phyloP scores from a whole-genome alignment of 2,888 invertebrate genomes.

The Chrysotoxum bicinctum region DNA sequence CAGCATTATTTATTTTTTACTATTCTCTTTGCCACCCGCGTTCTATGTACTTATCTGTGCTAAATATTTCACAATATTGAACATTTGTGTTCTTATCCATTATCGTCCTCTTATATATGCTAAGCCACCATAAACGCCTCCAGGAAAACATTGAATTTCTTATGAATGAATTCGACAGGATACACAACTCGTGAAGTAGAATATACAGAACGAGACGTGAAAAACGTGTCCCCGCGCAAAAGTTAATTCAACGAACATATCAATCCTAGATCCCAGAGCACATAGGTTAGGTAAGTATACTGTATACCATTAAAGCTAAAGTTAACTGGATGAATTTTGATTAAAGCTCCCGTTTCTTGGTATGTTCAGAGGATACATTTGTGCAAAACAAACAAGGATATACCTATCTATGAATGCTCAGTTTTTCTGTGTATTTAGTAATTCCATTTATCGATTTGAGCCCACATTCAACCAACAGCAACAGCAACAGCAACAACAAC shows the following conservation, averaged over 20 bases:
- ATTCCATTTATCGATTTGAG: slow-evolving; percentile 52
- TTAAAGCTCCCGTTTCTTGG: slow-evolving; percentile 48
- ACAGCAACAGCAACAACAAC: slow-evolving; percentile 4
- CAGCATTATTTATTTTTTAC: background rate
- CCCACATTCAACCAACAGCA: slow-evolving; percentile 48
- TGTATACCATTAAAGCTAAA: background rate
- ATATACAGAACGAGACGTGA: background rate
- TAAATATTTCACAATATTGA: background rate
- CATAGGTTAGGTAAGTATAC: background rate
- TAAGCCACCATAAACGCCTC: slow-evolving; percentile 12
- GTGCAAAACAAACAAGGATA: slow-evolving; percentile 27
- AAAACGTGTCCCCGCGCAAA: slow-evolving; percentile 22
- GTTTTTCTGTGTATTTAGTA: slow-evolving; percentile 9
- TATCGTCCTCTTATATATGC: slow-evolving; percentile 22
- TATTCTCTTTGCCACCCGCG: background rate
- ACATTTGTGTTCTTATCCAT: background rate
- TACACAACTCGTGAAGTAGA: slow-evolving; percentile 11
- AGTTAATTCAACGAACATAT: slow-evolving; percentile 27
- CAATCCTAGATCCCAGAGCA: background rate
- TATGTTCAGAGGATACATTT: slow-evolving; percentile 24
- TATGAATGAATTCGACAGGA: slow-evolving; percentile 66
- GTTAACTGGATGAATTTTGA: slow-evolving; percentile 39
- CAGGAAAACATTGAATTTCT: slow-evolving; percentile 61
- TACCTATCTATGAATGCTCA: slow-evolving; percentile 20
- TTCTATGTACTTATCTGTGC: too few relatives aligned